Conservation (phyloP, 2,888 invertebrate species). For the Limenitis camilla region DNA sequence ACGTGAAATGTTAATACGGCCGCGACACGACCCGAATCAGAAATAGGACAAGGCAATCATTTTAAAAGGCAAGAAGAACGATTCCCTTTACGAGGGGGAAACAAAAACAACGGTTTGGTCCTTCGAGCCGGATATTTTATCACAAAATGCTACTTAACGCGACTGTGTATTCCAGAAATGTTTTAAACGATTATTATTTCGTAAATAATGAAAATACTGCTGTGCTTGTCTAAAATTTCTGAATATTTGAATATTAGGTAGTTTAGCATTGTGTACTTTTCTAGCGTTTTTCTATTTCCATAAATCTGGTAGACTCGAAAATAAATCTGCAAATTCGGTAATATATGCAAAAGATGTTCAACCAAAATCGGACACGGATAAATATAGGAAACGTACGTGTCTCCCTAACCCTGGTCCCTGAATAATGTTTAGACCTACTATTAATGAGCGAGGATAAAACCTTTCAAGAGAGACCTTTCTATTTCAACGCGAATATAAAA, state of each 20-base stretch:
- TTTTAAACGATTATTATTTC: background rate
- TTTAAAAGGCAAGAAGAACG: conserved; percentile 27
- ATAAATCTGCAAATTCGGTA: background rate
- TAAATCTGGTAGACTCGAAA: background rate
- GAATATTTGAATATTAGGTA: too few relatives aligned
- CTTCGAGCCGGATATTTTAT: conserved; percentile 1
- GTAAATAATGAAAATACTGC: background rate
- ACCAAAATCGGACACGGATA: background rate
- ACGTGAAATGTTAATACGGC: conserved; percentile 40
- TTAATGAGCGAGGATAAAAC: conserved; percentile 1
- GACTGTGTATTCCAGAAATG: background rate
- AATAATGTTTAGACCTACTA: conserved; percentile 1
- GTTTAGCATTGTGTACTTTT: too few relatives aligned
- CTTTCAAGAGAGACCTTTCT: background rate
- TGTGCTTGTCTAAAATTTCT: too few relatives aligned
- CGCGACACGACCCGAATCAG: conserved; percentile 34
- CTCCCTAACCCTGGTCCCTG: background rate
- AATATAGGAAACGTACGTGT: background rate
- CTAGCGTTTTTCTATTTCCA: conserved; percentile 33
- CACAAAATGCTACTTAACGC: conserved; percentile 1
- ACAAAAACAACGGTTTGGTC: background rate
- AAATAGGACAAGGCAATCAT: conserved; percentile 37
- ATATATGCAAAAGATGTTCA: conserved; percentile 3
- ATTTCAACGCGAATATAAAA: background rate
- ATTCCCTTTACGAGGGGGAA: conserved; percentile 1